These are phyloP conservation scores for Phania funesta DNA, from an alignment of 2,888 invertebrate species.

Conservation along the genomic window DNA sequence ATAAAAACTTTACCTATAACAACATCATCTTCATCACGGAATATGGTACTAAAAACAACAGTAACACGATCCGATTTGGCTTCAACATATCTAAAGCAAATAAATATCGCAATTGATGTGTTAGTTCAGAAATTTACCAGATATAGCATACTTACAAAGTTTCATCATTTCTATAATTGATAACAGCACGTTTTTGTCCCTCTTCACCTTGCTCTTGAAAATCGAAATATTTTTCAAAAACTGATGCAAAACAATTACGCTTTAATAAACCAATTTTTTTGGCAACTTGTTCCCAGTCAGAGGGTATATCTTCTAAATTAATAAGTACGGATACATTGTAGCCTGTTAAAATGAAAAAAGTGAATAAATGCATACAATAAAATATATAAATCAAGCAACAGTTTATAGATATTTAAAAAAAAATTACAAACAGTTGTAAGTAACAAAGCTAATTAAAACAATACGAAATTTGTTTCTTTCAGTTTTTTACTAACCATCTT, in stretches of 20 bases:
- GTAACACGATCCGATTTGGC: slow-evolving; percentile 99
- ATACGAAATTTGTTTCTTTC: not conserved
- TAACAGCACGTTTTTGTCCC: slow-evolving; percentile 96
- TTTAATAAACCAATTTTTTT: slow-evolving; percentile 96
- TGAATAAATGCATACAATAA: slow-evolving; percentile 5
- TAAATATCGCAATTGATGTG: not conserved
- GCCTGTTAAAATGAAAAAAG: slow-evolving; percentile 82
- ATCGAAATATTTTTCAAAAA: slow-evolving; percentile 99
- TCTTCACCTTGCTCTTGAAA: slow-evolving; percentile 96
- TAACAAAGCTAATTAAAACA: not conserved
- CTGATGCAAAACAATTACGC: slow-evolving; percentile 99
- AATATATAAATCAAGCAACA: not conserved
- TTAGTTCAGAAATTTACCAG: not conserved
- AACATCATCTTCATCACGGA: slow-evolving; percentile 98
- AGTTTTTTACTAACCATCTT: slow-evolving; percentile 85
- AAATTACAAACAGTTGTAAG: not conserved
- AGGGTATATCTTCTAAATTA: slow-evolving; percentile 95
- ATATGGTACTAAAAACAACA: slow-evolving; percentile 99
- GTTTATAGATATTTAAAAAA: not conserved
- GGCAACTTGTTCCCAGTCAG: slow-evolving; percentile 93
- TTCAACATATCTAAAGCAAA: slow-evolving; percentile 91
- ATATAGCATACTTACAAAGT: slow-evolving; percentile 89
- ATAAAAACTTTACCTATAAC: slow-evolving; percentile 99
- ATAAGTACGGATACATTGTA: slow-evolving; percentile 96
- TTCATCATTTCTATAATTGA: slow-evolving; percentile 99